A percentile compares a stretch with the other conserved stretches of the same genome.
These are phyloP conservation scores for Alexandromys oeconomus DNA, from an alignment of 2,797 vertebrate species.

Conservation along the genomic window DNA sequence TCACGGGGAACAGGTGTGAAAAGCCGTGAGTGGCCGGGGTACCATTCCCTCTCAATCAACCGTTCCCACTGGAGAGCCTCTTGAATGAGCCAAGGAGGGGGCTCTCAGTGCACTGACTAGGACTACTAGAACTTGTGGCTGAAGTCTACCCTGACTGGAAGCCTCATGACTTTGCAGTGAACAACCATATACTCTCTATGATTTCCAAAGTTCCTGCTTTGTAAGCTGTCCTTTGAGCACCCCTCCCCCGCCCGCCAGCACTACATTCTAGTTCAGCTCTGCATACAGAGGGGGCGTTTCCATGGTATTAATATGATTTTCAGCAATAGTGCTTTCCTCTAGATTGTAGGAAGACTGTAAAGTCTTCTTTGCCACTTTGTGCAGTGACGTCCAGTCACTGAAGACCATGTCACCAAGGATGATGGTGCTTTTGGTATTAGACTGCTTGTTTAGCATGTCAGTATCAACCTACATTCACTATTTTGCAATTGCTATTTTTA, in stretches of 20 bases:
- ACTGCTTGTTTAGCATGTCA: not conserved
- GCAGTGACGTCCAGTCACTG: not conserved
- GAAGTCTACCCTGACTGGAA: not conserved
- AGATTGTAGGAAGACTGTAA: not conserved
- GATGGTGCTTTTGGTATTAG: no score
- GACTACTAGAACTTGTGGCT: not conserved
- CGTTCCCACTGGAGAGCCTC: not conserved
- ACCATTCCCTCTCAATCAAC: not conserved
- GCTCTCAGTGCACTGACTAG: not conserved
- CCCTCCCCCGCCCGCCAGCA: not conserved
- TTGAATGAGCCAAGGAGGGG: not conserved
- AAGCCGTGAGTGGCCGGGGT: fast-evolving
- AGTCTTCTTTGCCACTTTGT: not conserved
- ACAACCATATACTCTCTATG: not conserved
- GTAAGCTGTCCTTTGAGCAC: not conserved
- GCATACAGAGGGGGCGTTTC: not conserved
- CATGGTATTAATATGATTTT: conserved; percentile 3
- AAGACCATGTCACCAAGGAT: not conserved
- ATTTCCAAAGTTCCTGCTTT: not conserved
- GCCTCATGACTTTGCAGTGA: not conserved
- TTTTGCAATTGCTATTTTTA: not conserved
- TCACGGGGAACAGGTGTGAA: no score
- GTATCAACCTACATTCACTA: not conserved
- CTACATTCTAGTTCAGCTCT: not conserved
- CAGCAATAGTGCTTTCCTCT: not conserved